Conservation (phyloP, 2,888 invertebrate species). For the Linyphia triangularis region DNA sequence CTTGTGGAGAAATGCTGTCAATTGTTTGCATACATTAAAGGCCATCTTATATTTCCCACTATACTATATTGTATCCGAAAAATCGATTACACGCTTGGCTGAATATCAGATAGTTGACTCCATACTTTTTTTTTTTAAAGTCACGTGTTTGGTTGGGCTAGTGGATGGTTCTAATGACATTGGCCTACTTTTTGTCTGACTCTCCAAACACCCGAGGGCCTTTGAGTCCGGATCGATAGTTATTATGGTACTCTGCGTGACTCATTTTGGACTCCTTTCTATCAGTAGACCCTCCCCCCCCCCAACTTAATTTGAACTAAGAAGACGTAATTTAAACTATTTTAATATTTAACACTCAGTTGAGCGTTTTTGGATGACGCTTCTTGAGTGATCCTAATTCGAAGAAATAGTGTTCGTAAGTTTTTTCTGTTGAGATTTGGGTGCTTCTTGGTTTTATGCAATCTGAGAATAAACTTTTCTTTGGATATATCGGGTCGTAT, state of each 20-base stretch:
- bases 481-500: no score
- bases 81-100: not conserved
- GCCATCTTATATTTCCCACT: no score
- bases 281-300: conserved; percentile 5
- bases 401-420: no score
- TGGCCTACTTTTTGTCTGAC: conserved; percentile 20
- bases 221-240: conserved; percentile 11
- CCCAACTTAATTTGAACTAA: not conserved
- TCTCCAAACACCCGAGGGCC: not conserved
- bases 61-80: no score
- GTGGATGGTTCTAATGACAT: conserved; percentile 5
- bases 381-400: no score
- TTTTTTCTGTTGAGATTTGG: no score
- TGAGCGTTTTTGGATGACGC: not conserved
- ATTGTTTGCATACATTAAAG: no score
- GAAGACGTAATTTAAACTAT: not conserved
- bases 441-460: no score
- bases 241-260: not conserved
- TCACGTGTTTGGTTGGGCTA: not conserved
- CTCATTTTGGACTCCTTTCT: conserved; percentile 12
- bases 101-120: not conserved
- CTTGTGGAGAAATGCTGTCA: no score
- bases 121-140: not conserved
- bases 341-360: not conserved
- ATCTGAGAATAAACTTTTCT: no score